Percentiles rank a stretch among this genome's conserved stretches.
phyloP scores from a whole-genome alignment of 2,797 vertebrate genomes.

The Tolypeutes matacus region DNA sequence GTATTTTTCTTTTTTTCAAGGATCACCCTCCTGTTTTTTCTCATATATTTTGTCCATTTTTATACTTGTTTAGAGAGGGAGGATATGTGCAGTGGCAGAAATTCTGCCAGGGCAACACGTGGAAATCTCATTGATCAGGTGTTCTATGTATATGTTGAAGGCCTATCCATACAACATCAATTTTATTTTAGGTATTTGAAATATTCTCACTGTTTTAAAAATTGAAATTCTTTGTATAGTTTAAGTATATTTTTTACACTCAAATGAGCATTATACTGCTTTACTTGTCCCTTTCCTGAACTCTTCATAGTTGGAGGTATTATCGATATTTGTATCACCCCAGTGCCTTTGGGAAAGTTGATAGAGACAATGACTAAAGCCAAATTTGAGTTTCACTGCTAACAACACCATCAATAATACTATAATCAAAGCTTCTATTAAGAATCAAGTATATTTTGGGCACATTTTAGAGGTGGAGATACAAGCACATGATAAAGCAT shows the following conservation, averaged over 20 bases:
- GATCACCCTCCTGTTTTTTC: not conserved
- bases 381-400: not conserved
- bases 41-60: not conserved
- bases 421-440: not conserved
- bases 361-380: not conserved
- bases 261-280: not conserved
- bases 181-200: slow-evolving; percentile 1
- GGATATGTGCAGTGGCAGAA: not conserved
- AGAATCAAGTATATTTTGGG: not conserved
- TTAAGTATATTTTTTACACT: not conserved
- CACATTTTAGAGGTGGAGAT: not conserved
- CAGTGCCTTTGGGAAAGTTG: not conserved
- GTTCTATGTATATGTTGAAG: not conserved
- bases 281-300: not conserved
- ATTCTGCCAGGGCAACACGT: not conserved
- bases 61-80: not conserved
- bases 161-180: not conserved
- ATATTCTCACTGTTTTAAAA: not conserved
- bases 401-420: not conserved
- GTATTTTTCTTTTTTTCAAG: not conserved
- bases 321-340: not conserved
- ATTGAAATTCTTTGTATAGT: not conserved
- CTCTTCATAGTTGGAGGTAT: not conserved
- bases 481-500: not conserved
- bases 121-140: not conserved